phyloP scores from a whole-genome alignment of 2,797 vertebrate species.

The Sparus aurata region DNA sequence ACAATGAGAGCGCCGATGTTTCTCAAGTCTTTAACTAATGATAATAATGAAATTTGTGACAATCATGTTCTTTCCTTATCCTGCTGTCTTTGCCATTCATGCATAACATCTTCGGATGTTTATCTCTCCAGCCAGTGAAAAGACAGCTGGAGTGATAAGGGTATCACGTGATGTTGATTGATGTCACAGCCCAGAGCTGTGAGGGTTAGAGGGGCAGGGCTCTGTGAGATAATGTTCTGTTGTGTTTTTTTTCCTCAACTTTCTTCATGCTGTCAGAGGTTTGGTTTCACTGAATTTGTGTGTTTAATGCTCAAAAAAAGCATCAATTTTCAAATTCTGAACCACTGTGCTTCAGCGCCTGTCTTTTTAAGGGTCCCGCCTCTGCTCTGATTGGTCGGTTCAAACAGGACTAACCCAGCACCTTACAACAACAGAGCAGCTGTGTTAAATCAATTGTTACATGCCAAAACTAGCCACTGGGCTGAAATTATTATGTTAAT shows the following conservation, averaged over 20 bases:
- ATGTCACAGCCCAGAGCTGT: constrained; percentile 38
- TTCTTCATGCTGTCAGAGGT: constrained; percentile 3
- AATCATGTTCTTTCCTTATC: background rate
- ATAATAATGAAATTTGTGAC: background rate
- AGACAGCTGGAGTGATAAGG: constrained; percentile 33
- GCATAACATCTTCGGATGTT: background rate
- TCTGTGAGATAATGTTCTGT: constrained; percentile 35
- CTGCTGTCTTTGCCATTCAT: background rate
- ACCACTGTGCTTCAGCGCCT: too few relatives aligned
- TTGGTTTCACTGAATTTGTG: background rate
- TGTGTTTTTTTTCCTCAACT: constrained; percentile 23
- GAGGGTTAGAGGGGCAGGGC: background rate
- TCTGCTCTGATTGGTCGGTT: too few relatives aligned
- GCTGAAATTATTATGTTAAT: too few relatives aligned
- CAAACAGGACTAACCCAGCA: too few relatives aligned
- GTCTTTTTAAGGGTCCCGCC: too few relatives aligned
- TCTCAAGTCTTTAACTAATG: background rate
- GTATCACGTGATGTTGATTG: constrained; percentile 44
- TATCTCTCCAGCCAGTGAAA: constrained; percentile 17
- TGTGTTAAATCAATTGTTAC: too few relatives aligned
- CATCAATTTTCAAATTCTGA: too few relatives aligned
- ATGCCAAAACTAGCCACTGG: too few relatives aligned
- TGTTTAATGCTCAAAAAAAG: background rate
- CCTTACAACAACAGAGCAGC: too few relatives aligned
- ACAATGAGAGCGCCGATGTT: background rate